Base-by-base conservation (phyloP, 2,888 invertebrate species). In the Ptychoptera contaminata region DNA sequence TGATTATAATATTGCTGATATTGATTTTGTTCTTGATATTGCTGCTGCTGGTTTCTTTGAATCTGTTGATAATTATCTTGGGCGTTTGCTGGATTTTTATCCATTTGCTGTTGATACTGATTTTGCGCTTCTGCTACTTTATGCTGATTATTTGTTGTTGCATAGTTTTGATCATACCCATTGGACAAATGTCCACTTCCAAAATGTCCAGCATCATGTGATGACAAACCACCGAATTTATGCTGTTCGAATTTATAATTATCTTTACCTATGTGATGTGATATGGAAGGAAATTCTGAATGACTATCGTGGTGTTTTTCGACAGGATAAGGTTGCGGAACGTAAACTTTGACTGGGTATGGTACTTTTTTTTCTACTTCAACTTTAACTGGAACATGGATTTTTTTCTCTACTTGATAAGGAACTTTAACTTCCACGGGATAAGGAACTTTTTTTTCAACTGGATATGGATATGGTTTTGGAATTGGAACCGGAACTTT, bases 281-380 rank as follows among this genome's bases (percentile, higher is more conserved):
- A 36, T 10, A 39, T 23, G 2, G 42, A 37, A 16, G 15, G 29
- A 9, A 47, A 46, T 23, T 55, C 50, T 11, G 46, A 47, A 2
- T 53, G 52, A 11, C 47, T 35, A 42, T 48, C 48, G 4, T 49
- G 44, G 8, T 49, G 46, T 11, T 48, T 46, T 9, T 49, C 49
- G 32, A 48, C 68, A 1, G 73, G 72, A 8, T 42, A 39, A 6
- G 64, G 67, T 48, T 55, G 54, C 5, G 58, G 60, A 9, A 61
- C 51, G 42, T 55, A 57, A 10, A 61, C 51, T 31, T 43, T 43
- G 8, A 46, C 47, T 2, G 47, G 48, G n/a, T 38, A 48, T 1
- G 69, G 68, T 1, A 70, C 60, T 49, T 61, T 67, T 47, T 62
- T 65, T 51, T 69, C 68, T 1, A 68, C 67, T 55, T 71, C 66